Base-by-base conservation (phyloP, 2,113 vertebrate genomes). In the Hirundichthys speculiger region DNA sequence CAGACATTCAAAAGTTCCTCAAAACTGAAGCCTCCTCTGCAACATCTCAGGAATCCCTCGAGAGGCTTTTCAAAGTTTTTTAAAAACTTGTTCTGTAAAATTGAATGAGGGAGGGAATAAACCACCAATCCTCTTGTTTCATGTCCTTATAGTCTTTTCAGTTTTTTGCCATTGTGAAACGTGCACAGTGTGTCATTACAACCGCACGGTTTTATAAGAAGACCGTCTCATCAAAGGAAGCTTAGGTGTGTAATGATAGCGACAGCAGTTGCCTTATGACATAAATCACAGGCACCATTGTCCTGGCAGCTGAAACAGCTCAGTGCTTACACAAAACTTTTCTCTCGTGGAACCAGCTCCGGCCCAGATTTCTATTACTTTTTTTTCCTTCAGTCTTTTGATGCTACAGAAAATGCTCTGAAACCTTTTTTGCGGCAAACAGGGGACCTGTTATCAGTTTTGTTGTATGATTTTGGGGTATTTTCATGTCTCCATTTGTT, bases 191-290 rank as follows among this genome's bases (percentile, higher is more conserved):
- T 9, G 47, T 20, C 62, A 47, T 30, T 39, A 45, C 50, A 50
- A 65, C 55, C 65, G 64, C 67, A 70, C 41, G 55, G 69, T 80
- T 76, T 83, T 70, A 49, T 49, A 0, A 63, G 60, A 80, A 69
- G 52, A 66, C 66, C 40, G 61, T 76, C 77, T 79, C 75, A 85
- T 76, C 73, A 83, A 70, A 80, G 77, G 63, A 60, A 75, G 65
- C 74, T 82, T 62, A 64, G 27, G 60, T 65, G 68, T 74, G 73
- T 76, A 73, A 82, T 75, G 69, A 80, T 42, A 56, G 64, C 18
- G 62, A 62, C 59, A 80, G 80, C 76, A 53, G 34, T 86, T 25
- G 49, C 34, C 41, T 34, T 22, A 51, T 43, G 64, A 79, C 64
- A 68, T 48, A 69, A 67, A 75, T 58, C 64, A 42, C 49, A 12